A percentile compares a stretch with the other conserved stretches of the same genome.
Conservation (phyloP, 2,113 vertebrate genomes). For the Sitta europaea region DNA sequence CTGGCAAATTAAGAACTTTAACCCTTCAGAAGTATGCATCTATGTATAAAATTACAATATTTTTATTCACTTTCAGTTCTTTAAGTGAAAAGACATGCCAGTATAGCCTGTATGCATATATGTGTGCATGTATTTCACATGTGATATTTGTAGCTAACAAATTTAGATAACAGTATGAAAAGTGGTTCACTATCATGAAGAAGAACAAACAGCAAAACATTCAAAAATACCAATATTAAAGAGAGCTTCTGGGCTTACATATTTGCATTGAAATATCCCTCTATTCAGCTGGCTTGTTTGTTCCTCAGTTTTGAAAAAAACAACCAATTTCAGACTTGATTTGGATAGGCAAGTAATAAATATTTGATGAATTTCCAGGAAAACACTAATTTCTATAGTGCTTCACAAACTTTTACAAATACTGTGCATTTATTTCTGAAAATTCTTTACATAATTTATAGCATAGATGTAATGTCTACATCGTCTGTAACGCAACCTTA, state of each 20-base stretch:
- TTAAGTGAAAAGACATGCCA: not conserved
- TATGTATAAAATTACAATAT: not conserved
- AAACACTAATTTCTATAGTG: not conserved
- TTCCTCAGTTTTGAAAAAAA: not conserved
- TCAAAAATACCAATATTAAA: not conserved
- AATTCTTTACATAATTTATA: not conserved
- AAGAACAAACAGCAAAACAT: not conserved
- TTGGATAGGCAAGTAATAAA: not conserved
- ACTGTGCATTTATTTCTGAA: not conserved
- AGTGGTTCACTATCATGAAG: not conserved
- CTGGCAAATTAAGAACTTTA: not conserved
- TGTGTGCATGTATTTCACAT: not conserved
- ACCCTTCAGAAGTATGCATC: not conserved
- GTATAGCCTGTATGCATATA: not conserved
- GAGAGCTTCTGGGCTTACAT: not conserved
- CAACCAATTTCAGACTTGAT: not conserved
- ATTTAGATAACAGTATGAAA: not conserved
- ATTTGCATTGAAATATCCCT: not conserved
- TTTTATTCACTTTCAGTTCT: not conserved
- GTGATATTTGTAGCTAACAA: not conserved
- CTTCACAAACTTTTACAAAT: not conserved
- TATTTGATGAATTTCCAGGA: conserved; percentile 8
- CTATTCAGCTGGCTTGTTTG: not conserved
- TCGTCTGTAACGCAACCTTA: not conserved
- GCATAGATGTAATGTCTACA: not conserved